Percentiles rank a stretch among this genome's conserved stretches.
phyloP scores from a whole-genome alignment of 2,113 vertebrate species.

The Pedionomus torquatus region DNA sequence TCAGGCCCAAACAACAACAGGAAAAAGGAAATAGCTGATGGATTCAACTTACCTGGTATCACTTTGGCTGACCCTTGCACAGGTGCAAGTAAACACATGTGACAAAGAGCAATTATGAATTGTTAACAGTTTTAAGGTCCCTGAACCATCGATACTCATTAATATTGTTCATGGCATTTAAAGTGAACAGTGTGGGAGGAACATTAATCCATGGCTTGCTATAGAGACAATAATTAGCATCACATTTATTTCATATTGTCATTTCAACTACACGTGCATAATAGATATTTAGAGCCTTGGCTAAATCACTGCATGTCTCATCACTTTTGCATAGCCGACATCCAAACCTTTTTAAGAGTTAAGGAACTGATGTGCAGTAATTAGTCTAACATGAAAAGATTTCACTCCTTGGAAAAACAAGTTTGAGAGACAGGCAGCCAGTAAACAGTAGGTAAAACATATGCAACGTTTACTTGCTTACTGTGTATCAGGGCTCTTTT shows the following conservation, averaged over 20 bases:
- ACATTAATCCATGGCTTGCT: neutral
- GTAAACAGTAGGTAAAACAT: conserved; percentile 10
- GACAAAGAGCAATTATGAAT: neutral
- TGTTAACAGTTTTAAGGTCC: neutral
- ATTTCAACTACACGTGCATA: neutral
- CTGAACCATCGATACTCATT: neutral
- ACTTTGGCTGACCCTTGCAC: neutral
- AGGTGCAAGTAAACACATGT: neutral
- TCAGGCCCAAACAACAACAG: neutral
- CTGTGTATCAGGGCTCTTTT: neutral
- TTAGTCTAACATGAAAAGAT: neutral
- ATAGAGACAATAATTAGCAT: neutral
- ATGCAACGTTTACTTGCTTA: neutral
- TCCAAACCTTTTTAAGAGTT: neutral
- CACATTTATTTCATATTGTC: accelerated
- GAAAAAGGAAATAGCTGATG: neutral
- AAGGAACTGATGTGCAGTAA: neutral
- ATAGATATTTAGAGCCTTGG: neutral
- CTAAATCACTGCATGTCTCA: neutral
- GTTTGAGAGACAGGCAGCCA: neutral
- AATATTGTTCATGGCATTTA: neutral
- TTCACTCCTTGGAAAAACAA: neutral
- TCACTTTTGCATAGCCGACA: neutral
- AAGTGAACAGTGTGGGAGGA: neutral
- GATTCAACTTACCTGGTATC: neutral